Evolutionary conservation across 30 jellyfish, hydroid and myxozoan genomes (phyloP).

Genomic region (Nemopilema nomurai): DNA sequence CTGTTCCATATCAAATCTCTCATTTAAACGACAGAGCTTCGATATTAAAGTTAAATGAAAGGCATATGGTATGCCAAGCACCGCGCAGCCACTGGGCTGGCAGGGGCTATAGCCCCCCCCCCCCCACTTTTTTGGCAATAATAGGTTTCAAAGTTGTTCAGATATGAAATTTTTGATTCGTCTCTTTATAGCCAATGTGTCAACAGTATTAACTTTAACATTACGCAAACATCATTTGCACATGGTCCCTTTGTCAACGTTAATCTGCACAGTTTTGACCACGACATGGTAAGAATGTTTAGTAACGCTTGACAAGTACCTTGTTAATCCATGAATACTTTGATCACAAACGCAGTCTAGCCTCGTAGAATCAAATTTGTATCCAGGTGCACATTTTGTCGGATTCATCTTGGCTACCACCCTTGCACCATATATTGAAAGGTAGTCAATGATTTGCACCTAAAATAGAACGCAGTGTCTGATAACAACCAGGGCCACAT

Average conservation of each 20-base stretch:
- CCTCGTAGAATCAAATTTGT: not conserved
- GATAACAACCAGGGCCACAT: too few species aligned
- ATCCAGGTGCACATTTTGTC: slow-evolving; percentile 35
- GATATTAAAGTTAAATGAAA: too few species aligned
- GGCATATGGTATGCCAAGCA: too few species aligned
- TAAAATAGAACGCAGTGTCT: not conserved
- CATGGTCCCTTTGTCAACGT: not conserved
- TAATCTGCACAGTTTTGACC: too few species aligned
- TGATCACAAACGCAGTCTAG: slow-evolving; percentile 27
- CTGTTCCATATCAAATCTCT: too few species aligned
- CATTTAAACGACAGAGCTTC: too few species aligned
- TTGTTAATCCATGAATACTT: slow-evolving; percentile 12
- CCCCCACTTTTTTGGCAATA: not conserved
- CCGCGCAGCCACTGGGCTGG: not conserved
- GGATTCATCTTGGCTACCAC: not conserved
- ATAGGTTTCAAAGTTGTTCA: not conserved
- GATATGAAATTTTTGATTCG: not conserved
- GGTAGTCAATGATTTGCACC: slow-evolving; percentile 29
- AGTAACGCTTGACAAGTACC: slow-evolving; percentile 15
- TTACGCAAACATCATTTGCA: not conserved
- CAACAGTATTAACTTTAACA: not conserved
- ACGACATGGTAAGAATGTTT: too few species aligned
- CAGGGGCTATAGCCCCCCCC: slow-evolving; percentile 26
- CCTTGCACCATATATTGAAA: slow-evolving; percentile 44
- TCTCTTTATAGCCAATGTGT: not conserved